Conservation (phyloP, 2,113 vertebrate species). For the Colaptes auratus region DNA sequence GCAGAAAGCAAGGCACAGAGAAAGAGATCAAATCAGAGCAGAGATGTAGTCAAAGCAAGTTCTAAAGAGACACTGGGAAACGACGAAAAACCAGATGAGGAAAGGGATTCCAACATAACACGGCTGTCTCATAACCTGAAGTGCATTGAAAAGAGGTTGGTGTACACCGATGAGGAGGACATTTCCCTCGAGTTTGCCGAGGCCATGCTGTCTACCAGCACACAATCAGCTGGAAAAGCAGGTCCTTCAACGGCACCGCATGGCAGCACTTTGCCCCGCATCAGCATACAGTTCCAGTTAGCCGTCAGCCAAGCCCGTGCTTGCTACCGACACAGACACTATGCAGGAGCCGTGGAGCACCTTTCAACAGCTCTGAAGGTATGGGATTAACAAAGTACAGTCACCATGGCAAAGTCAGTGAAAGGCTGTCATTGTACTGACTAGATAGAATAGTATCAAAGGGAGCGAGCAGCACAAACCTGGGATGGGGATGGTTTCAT, state of each 20-base stretch:
- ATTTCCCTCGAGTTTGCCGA: conserved; percentile 68
- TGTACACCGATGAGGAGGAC: conserved; percentile 69
- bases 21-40: neutral
- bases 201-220: neutral
- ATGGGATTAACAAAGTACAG: neutral
- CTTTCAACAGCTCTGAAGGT: conserved; percentile 75
- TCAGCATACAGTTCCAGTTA: conserved; percentile 71
- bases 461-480: neutral
- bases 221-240: conserved; percentile 40
- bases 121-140: conserved; percentile 23
- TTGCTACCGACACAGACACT: conserved; percentile 75
- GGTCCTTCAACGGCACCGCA: conserved; percentile 26
- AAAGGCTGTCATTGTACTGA: neutral
- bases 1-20: neutral
- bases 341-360: conserved; percentile 56
- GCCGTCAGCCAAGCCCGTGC: conserved; percentile 72
- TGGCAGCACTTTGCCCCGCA: conserved; percentile 48
- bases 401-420: neutral
- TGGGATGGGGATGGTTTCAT: neutral
- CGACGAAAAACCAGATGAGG: conserved; percentile 8
- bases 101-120: neutral
- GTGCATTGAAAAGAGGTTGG: conserved; percentile 74
- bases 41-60: neutral
- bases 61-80: conserved; percentile 44
- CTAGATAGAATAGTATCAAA: neutral